These are phyloP conservation scores for Imbricaverruca yamaguchii DNA, from an alignment of 2,888 invertebrate species.

Conservation along the genomic window DNA sequence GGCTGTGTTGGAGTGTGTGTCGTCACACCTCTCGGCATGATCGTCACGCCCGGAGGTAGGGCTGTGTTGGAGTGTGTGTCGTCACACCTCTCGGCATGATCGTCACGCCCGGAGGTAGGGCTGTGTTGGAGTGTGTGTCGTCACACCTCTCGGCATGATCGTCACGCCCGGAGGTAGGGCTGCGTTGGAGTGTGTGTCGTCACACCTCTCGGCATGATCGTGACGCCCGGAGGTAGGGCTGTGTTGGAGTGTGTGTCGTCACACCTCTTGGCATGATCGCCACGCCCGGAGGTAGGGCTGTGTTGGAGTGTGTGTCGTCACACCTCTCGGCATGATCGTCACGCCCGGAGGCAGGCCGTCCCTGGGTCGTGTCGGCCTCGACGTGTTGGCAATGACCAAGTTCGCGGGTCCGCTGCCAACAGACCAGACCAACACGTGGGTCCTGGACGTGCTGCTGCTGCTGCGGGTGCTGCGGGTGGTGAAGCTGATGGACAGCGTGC, in stretches of 20 bases:
- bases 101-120: slow-evolving; percentile 27
- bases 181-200: slow-evolving; percentile 34
- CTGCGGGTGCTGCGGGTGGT: slow-evolving; percentile 44
- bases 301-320: slow-evolving; percentile 35
- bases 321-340: slow-evolving; percentile 34
- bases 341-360: slow-evolving; percentile 25
- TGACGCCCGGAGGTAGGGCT: slow-evolving; percentile 27
- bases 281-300: slow-evolving; percentile 26
- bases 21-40: slow-evolving; percentile 35
- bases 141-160: slow-evolving; percentile 35
- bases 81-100: slow-evolving; percentile 35
- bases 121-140: slow-evolving; percentile 33
- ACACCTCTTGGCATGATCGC: slow-evolving; percentile 35
- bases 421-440: slow-evolving; percentile 35
- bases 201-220: slow-evolving; percentile 35
- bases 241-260: slow-evolving; percentile 34
- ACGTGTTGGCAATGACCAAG: no score
- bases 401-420: no score
- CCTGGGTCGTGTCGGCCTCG: no score
- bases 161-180: slow-evolving; percentile 27
- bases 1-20: slow-evolving; percentile 32
- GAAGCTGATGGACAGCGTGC: slow-evolving; percentile 43
- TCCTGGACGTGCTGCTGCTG: slow-evolving; percentile 45
- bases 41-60: slow-evolving; percentile 28
- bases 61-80: slow-evolving; percentile 32